phyloP scores from a whole-genome alignment of 2,113 vertebrate species.

The Peromyscus maniculatus region DNA sequence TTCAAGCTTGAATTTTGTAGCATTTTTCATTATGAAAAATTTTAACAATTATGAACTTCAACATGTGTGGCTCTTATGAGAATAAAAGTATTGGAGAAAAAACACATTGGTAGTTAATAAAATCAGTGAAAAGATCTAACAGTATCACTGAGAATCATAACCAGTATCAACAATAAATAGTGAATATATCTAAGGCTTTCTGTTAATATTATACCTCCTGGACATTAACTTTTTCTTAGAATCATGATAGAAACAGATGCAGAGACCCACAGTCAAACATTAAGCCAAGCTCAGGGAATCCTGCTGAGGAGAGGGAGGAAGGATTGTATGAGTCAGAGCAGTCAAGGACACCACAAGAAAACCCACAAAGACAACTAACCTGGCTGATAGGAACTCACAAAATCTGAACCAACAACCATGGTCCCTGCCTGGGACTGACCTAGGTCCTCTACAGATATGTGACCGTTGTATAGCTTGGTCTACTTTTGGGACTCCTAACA shows the following conservation, averaged over 20 bases:
- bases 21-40: constrained; percentile 2
- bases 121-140: constrained; percentile 4
- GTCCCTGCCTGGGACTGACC: background rate
- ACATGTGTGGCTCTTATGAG: background rate
- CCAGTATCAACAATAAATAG: background rate
- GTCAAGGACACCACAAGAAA: background rate
- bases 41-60: background rate
- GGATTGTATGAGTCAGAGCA: background rate
- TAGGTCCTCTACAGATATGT: background rate
- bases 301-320: background rate
- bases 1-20: background rate
- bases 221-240: background rate
- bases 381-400: no score
- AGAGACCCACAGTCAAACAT: background rate
- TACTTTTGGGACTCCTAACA: background rate
- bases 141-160: background rate
- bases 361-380: no score
- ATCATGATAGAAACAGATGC: background rate
- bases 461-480: background rate
- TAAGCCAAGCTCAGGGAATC: background rate
- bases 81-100: background rate
- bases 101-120: background rate
- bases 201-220: background rate
- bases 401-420: background rate
- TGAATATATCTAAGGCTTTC: background rate